phyloP scores from a whole-genome alignment of 2,888 invertebrate species.

The Spicauda simplicius region DNA sequence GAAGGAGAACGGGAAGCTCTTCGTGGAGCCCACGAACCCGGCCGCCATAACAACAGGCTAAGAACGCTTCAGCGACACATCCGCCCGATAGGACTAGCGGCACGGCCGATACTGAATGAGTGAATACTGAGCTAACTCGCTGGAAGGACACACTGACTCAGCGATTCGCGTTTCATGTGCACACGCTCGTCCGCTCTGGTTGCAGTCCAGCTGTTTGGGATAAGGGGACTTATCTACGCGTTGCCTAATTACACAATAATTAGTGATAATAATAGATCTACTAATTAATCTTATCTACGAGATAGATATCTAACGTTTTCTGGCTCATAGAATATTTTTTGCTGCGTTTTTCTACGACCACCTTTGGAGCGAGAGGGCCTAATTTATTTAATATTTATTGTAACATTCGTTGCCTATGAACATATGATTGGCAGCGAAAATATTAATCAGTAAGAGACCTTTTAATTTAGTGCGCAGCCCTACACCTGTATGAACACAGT shows the following conservation, averaged over 20 bases:
- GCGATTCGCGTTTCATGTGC: constrained; percentile 5
- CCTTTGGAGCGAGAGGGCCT: no score
- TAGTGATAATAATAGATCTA: background rate
- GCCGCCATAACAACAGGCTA: constrained; percentile 61
- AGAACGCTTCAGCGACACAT: constrained; percentile 18
- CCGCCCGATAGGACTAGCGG: constrained; percentile 20
- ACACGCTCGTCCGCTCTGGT: background rate
- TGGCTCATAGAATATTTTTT: no score
- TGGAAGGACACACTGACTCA: constrained; percentile 36
- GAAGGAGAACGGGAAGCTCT: constrained; percentile 80
- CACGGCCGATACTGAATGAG: constrained; percentile 32
- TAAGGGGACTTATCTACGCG: background rate
- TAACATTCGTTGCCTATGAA: no score
- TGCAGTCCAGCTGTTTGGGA: background rate
- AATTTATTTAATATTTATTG: no score
- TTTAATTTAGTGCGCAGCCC: no score
- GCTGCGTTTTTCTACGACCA: no score
- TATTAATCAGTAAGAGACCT: no score
- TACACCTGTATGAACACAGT: no score
- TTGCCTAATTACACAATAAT: background rate
- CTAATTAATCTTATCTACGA: background rate
- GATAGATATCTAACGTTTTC: background rate
- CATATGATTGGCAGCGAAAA: no score
- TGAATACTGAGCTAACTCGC: constrained; percentile 20
- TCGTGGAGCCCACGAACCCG: constrained; percentile 78